phyloP scores from a whole-genome alignment of 1,140 invertebrate genomes.

The Drosophila nigromelanica region DNA sequence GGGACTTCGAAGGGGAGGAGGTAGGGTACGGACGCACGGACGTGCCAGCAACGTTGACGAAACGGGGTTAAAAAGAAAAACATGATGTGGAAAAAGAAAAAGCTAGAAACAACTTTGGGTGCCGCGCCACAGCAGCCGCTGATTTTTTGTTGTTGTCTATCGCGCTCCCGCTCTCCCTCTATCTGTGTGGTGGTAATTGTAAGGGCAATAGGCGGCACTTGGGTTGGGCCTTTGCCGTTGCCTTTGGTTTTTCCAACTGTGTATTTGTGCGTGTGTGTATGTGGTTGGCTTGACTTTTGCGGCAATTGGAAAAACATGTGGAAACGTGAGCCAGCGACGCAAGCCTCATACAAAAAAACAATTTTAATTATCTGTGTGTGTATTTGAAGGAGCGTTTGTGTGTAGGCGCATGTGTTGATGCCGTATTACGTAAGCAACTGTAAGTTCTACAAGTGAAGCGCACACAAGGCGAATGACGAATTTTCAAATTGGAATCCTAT shows the following conservation, averaged over 20 bases:
- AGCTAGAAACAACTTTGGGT: constrained; percentile 70
- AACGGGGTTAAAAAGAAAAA: constrained; percentile 82
- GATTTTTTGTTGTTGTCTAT: constrained; percentile 32
- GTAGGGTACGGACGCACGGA: constrained; percentile 30
- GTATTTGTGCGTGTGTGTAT: constrained; percentile 6
- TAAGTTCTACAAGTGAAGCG: constrained; percentile 73
- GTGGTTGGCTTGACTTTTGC: constrained; percentile 52
- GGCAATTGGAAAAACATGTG: constrained; percentile 74
- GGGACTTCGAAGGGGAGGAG: constrained; percentile 11
- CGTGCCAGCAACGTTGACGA: constrained; percentile 65
- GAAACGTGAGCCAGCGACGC: constrained; percentile 73
- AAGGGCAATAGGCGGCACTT: constrained; percentile 73
- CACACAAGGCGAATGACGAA: constrained; percentile 44
- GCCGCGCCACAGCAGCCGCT: constrained; percentile 54
- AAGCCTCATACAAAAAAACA: constrained; percentile 43
- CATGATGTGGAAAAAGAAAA: constrained; percentile 78
- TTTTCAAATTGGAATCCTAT: constrained; percentile 69
- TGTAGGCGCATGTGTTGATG: constrained; percentile 48
- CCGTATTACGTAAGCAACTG: constrained; percentile 76
- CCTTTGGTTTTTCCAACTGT: constrained; percentile 50
- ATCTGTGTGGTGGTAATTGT: constrained; percentile 49
- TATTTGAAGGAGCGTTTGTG: constrained; percentile 57
- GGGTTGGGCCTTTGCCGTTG: constrained; percentile 60
- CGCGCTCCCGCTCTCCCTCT: constrained; percentile 1
- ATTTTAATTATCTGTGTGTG: constrained; percentile 40